Evolutionary conservation across 2,113 vertebrate genomes (phyloP).

Genomic region (Platysternon megacephalum): DNA sequence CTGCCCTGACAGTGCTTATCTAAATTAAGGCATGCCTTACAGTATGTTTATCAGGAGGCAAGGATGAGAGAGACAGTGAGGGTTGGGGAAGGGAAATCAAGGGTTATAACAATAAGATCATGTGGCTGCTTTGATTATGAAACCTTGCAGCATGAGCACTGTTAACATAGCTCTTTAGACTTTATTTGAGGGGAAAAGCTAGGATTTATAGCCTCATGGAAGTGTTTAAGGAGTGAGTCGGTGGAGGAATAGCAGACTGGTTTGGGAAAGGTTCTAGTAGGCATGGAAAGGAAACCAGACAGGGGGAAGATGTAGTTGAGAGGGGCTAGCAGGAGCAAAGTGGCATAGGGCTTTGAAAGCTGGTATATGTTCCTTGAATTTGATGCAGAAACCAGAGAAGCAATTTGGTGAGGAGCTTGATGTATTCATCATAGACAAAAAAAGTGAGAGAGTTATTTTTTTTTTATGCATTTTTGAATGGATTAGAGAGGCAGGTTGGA

Average conservation of each 20-base stretch:
- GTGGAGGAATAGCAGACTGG: neutral
- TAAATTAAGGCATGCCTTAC: neutral
- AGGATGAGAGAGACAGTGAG: neutral
- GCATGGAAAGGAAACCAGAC: neutral
- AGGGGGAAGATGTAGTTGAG: neutral
- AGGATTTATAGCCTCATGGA: fast-evolving
- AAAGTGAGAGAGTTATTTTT: neutral
- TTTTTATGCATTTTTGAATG: neutral
- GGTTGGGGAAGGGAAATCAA: neutral
- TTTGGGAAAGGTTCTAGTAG: neutral
- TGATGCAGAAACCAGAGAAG: constrained; percentile 1
- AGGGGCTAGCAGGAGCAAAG: neutral
- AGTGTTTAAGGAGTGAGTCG: neutral
- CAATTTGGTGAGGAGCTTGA: neutral
- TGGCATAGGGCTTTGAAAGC: neutral
- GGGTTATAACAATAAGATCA: neutral
- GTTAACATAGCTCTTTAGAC: neutral
- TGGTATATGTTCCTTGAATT: neutral
- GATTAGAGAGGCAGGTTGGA: neutral
- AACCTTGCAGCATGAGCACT: neutral
- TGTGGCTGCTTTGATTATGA: neutral
- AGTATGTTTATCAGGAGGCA: neutral
- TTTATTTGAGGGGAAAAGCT: neutral
- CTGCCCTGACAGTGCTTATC: neutral
- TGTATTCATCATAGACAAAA: neutral